These are phyloP conservation scores for Heliconius congener DNA, from an alignment of 1,140 invertebrate genomes.

Conservation along the genomic window DNA sequence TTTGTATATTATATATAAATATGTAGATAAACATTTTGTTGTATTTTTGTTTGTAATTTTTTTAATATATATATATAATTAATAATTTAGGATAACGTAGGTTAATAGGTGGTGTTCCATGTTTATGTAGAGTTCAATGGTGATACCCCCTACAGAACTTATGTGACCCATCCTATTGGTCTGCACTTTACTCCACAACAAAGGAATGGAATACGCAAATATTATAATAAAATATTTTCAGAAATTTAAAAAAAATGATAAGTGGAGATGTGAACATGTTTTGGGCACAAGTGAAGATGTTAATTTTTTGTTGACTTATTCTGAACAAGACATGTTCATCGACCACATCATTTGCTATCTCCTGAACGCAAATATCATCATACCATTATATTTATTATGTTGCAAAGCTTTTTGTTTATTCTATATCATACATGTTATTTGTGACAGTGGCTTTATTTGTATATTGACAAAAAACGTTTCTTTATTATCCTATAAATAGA, in stretches of 20 bases:
- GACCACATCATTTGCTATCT: slow-evolving; percentile 15
- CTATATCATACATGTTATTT: too few species aligned
- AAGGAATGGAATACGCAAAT: not conserved
- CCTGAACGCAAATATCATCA: not conserved
- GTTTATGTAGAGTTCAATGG: not conserved
- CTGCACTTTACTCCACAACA: not conserved
- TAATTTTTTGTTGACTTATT: slow-evolving; percentile 2
- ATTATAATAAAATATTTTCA: too few species aligned
- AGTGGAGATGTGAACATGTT: slow-evolving; percentile 26
- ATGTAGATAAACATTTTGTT: too few species aligned
- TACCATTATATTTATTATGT: too few species aligned
- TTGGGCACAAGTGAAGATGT: slow-evolving; percentile 13
- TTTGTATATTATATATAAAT: too few species aligned
- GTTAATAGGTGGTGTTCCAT: too few species aligned
- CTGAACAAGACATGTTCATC: slow-evolving; percentile 25
- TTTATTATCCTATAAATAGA: too few species aligned
- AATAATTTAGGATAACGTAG: too few species aligned
- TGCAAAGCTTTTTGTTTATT: too few species aligned
- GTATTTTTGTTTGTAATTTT: too few species aligned
- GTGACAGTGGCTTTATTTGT: not conserved
- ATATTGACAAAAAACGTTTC: not conserved
- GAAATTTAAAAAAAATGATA: slow-evolving; percentile 7
- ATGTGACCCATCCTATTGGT: not conserved
- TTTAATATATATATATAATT: too few species aligned
- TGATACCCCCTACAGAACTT: not conserved